Evolutionary conservation across 2,888 invertebrate species (phyloP).

Genomic region (Parochlus steinenii): DNA sequence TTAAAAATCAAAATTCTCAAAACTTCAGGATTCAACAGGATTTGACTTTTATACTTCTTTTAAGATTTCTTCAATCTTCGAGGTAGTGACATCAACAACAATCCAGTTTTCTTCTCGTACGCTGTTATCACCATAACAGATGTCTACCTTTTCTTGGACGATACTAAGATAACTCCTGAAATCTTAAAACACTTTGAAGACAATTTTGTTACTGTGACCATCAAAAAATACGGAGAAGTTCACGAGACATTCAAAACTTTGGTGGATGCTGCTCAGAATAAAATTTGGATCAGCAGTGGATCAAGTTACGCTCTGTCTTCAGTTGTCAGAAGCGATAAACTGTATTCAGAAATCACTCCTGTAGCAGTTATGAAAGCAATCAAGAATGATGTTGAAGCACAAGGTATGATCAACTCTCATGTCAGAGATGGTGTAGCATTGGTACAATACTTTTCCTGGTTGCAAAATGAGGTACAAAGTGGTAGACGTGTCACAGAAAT

Average conservation of each 20-base stretch:
- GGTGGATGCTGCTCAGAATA: slow-evolving; percentile 19
- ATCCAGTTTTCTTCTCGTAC: slow-evolving; percentile 77
- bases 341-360: slow-evolving; percentile 44
- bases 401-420: slow-evolving; percentile 66
- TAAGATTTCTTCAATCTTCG: slow-evolving; percentile 76
- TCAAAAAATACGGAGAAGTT: slow-evolving; percentile 38
- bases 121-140: slow-evolving; percentile 40
- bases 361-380: slow-evolving; percentile 68
- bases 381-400: slow-evolving; percentile 70
- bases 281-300: slow-evolving; percentile 38
- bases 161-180: slow-evolving; percentile 34
- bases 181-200: slow-evolving; percentile 38
- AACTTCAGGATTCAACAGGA: too few species aligned
- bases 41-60: too few species aligned
- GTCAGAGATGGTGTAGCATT: slow-evolving; percentile 77
- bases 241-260: slow-evolving; percentile 30
- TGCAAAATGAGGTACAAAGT: slow-evolving; percentile 52
- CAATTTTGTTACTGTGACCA: slow-evolving; percentile 34
- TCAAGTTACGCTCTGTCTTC: slow-evolving; percentile 36
- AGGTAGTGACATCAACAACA: slow-evolving; percentile 80
- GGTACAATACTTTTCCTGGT: slow-evolving; percentile 74
- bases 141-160: slow-evolving; percentile 47
- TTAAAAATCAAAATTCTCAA: too few species aligned
- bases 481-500: slow-evolving; percentile 55
- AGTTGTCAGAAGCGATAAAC: slow-evolving; percentile 20